A percentile compares a stretch with the other conserved stretches of the same genome.
These are phyloP conservation scores for Pterophyllum scalare DNA, from an alignment of 2,113 vertebrate species.

Conservation along the genomic window DNA sequence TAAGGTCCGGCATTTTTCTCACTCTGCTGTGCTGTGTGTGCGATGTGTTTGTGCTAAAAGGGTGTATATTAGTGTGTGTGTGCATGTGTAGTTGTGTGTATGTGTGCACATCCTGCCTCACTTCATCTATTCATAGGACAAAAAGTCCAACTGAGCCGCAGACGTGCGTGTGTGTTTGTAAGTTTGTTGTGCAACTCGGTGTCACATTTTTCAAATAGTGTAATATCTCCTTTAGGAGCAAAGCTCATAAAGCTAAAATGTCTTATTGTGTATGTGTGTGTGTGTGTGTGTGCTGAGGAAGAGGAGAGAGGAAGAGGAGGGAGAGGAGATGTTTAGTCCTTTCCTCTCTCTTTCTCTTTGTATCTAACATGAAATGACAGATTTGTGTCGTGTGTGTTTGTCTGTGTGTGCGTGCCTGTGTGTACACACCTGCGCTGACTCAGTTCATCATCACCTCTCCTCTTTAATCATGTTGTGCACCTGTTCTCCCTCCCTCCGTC, in stretches of 20 bases:
- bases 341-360: slow-evolving; percentile 27
- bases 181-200: background rate
- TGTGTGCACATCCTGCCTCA: slow-evolving; percentile 33
- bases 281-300: slow-evolving; percentile 20
- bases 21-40: slow-evolving; percentile 26
- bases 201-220: slow-evolving; percentile 20
- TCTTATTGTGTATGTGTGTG: slow-evolving; percentile 12
- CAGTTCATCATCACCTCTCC: slow-evolving; percentile 11
- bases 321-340: background rate
- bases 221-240: slow-evolving; percentile 18
- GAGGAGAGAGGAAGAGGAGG: background rate
- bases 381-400: slow-evolving; percentile 55
- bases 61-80: slow-evolving; percentile 29
- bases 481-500: background rate
- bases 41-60: slow-evolving; percentile 58
- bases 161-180: slow-evolving; percentile 24
- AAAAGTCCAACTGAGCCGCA: slow-evolving; percentile 35
- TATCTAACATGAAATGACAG: slow-evolving; percentile 63
- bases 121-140: slow-evolving; percentile 38
- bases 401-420: slow-evolving; percentile 14
- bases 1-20: slow-evolving; percentile 50
- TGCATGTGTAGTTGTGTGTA: slow-evolving; percentile 8
- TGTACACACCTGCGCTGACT: slow-evolving; percentile 26
- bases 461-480: slow-evolving; percentile 16
- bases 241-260: background rate